These are phyloP conservation scores for Ditylenchus dipsaci DNA, from an alignment of 1,140 invertebrate species.

Conservation along the genomic window DNA sequence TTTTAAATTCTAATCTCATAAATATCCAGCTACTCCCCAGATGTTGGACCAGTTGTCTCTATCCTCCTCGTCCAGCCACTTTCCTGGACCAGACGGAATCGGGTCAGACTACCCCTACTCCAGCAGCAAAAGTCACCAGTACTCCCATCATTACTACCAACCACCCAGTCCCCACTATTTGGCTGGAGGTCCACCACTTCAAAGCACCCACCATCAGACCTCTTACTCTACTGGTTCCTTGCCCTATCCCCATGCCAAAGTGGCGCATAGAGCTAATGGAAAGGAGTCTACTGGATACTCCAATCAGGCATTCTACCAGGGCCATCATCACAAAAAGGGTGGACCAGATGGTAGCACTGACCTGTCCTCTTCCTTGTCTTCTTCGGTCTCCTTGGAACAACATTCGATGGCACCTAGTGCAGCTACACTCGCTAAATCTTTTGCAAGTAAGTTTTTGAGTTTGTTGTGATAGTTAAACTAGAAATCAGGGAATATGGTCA, in stretches of 20 bases:
- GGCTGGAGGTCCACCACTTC: constrained; percentile 6
- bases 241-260: constrained; percentile 21
- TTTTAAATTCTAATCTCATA: too few relatives aligned
- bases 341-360: background rate
- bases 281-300: background rate
- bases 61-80: background rate
- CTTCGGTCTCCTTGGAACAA: background rate
- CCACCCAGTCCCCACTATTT: background rate
- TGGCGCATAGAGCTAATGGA: background rate
- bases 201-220: background rate
- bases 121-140: background rate
- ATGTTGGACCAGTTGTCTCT: background rate
- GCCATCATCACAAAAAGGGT: background rate
- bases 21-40: background rate
- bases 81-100: background rate
- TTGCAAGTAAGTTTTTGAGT: background rate
- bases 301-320: background rate
- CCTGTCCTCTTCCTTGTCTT: background rate
- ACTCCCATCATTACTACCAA: background rate
- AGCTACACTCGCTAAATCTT: background rate
- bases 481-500: background rate
- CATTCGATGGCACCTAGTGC: background rate
- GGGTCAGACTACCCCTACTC: background rate
- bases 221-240: constrained; percentile 43
- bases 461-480: background rate